Evolutionary conservation across 2,888 invertebrate species (phyloP).

Genomic region (Euproctis similis): DNA sequence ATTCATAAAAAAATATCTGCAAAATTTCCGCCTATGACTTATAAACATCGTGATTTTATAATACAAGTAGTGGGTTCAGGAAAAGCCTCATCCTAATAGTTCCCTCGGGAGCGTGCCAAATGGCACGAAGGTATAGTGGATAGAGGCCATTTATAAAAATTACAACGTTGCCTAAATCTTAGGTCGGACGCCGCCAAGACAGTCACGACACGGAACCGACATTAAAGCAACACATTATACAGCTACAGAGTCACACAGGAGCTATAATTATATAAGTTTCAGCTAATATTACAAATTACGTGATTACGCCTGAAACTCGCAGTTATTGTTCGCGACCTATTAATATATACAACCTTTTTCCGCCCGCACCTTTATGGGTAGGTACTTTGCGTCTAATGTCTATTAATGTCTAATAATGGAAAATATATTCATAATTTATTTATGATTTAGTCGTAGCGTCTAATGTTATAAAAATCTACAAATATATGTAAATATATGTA

Average conservation of each 20-base stretch:
- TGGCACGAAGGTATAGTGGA: not conserved
- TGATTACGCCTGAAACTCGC: slow-evolving; percentile 6
- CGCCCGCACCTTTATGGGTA: slow-evolving; percentile 1
- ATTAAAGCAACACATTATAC: slow-evolving; percentile 19
- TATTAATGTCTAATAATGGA: not conserved
- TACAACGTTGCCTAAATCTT: slow-evolving; percentile 2
- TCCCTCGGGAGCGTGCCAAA: slow-evolving; percentile 1
- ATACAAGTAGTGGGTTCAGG: no score
- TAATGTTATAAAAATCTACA: no score
- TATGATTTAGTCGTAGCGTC: not conserved
- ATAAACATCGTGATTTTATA: no score
- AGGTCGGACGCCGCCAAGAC: slow-evolving; percentile 14
- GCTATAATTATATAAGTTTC: slow-evolving; percentile 25
- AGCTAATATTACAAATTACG: slow-evolving; percentile 11
- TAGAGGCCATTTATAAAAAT: slow-evolving; percentile 3
- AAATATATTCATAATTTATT: slow-evolving; percentile 1
- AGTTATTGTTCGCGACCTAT: slow-evolving; percentile 12
- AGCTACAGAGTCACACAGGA: slow-evolving; percentile 12
- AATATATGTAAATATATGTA: no score
- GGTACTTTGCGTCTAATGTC: no score
- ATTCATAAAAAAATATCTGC: no score
- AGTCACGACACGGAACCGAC: slow-evolving; percentile 17
- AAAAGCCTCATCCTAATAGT: no score
- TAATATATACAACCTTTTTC: slow-evolving; percentile 1
- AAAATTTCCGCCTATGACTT: no score